A percentile compares a stretch with the other conserved stretches of the same genome.
Evolutionary conservation across 2,113 vertebrate species (phyloP).

Genomic region (Micronycteris hirsuta): DNA sequence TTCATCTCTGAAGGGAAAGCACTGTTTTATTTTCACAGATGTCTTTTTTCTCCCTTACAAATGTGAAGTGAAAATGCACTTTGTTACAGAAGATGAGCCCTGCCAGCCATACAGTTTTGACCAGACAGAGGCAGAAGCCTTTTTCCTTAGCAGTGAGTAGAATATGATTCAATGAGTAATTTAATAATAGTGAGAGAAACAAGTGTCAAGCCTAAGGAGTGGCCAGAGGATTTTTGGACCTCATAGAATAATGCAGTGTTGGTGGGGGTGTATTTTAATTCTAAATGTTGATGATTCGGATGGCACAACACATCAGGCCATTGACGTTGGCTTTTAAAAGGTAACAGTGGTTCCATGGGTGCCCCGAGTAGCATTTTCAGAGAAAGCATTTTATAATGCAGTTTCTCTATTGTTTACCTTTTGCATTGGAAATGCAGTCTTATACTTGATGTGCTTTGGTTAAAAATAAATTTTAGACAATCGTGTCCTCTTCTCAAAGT

Average conservation of each 20-base stretch:
- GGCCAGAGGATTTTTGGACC: neutral
- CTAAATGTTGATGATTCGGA: neutral
- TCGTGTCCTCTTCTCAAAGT: neutral
- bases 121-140: neutral
- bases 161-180: constrained; percentile 11
- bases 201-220: neutral
- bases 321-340: neutral
- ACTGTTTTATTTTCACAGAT: constrained; percentile 21
- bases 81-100: neutral
- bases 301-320: neutral
- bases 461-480: constrained; percentile 2
- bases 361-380: neutral
- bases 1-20: neutral
- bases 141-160: neutral
- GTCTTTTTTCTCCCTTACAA: neutral
- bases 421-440: neutral
- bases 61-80: neutral
- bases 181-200: neutral
- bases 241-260: neutral
- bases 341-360: neutral
- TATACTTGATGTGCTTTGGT: neutral
- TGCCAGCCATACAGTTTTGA: constrained; percentile 9
- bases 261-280: neutral
- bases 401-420: neutral
- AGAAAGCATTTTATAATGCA: neutral